Evolutionary conservation across 1,140 invertebrate species (phyloP).

Genomic region (Teleopsis dalmanni): DNA sequence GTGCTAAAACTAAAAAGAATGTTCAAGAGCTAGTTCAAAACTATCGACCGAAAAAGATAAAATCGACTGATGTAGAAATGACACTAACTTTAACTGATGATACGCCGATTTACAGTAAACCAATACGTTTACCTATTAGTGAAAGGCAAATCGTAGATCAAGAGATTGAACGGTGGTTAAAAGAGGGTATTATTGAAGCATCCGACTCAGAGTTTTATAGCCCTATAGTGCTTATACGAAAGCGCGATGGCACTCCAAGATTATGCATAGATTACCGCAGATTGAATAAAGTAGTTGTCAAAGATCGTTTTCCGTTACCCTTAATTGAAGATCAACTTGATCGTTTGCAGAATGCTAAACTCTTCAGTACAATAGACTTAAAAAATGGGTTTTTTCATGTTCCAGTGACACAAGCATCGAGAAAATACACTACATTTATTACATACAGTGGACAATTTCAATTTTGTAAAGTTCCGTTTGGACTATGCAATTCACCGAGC

Average conservation of each 20-base stretch:
- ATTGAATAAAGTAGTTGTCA: conserved; percentile 41
- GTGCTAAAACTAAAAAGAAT: neutral
- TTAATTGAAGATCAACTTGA: conserved; percentile 34
- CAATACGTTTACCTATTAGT: conserved; percentile 24
- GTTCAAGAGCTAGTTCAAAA: too few species aligned
- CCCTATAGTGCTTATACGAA: conserved; percentile 36
- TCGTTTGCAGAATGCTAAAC: conserved; percentile 10
- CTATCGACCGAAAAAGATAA: too few species aligned
- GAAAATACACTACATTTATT: conserved; percentile 5
- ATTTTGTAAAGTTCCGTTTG: conserved; percentile 11
- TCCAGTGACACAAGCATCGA: neutral
- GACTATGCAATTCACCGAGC: conserved; percentile 9
- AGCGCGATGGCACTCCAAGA: conserved; percentile 24
- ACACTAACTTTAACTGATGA: conserved; percentile 18
- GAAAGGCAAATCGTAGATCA: conserved; percentile 26
- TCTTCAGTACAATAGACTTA: conserved; percentile 28
- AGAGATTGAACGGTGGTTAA: conserved; percentile 31
- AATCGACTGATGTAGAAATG: too few species aligned
- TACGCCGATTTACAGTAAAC: conserved; percentile 21
- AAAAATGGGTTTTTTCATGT: conserved; percentile 11
- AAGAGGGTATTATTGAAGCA: too few species aligned
- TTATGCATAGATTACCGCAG: conserved; percentile 45
- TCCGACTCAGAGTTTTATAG: conserved; percentile 14
- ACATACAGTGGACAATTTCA: neutral
- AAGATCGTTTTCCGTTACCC: conserved; percentile 32